phyloP scores from a whole-genome alignment of 2,113 vertebrate species.

The Amphiprion percula region DNA sequence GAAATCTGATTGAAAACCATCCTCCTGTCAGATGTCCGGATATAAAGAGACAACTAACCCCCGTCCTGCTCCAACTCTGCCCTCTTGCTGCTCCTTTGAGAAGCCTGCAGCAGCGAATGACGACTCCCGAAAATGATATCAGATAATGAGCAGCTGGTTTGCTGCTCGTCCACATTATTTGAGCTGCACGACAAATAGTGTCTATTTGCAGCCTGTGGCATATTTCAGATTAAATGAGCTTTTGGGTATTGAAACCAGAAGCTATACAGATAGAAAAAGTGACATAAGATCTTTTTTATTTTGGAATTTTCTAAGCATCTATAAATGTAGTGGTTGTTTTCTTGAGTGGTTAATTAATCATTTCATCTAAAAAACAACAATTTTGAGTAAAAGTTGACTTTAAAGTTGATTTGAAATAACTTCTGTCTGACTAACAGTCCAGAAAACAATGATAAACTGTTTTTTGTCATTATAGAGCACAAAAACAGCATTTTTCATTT shows the following conservation, averaged over 20 bases:
- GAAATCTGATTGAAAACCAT: neutral
- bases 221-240: neutral
- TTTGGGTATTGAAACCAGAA: neutral
- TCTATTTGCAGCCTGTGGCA: neutral
- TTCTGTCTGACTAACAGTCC: too few relatives aligned
- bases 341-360: too few relatives aligned
- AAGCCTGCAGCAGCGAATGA: neutral
- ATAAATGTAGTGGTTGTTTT: too few relatives aligned
- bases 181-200: too few relatives aligned
- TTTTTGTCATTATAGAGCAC: too few relatives aligned
- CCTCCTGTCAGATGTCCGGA: neutral
- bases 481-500: neutral
- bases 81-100: slow-evolving; percentile 39
- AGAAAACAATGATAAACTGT: too few relatives aligned
- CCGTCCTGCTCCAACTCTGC: slow-evolving; percentile 19
- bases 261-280: neutral
- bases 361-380: too few relatives aligned
- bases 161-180: neutral
- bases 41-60: neutral
- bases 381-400: too few relatives aligned
- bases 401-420: too few relatives aligned
- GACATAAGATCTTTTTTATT: neutral
- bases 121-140: slow-evolving; percentile 12
- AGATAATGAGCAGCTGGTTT: slow-evolving; percentile 7
- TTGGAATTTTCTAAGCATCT: neutral